Evolutionary conservation across 1,140 invertebrate species (phyloP).

Genomic region (Phortica variegata): DNA sequence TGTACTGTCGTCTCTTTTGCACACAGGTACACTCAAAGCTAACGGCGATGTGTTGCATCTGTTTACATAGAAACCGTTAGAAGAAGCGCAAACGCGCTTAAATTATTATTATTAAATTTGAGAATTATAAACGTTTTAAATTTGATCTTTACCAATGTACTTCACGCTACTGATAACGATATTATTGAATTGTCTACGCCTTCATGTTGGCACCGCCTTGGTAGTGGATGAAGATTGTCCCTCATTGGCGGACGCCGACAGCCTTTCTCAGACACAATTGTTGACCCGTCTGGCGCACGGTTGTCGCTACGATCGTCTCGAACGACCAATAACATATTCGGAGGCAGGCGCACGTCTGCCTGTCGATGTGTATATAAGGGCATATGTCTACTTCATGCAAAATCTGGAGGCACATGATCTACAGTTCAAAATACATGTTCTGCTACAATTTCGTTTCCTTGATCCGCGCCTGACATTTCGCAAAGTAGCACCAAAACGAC

Average conservation of each 20-base stretch:
- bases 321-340: constrained; percentile 62
- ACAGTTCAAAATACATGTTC: constrained; percentile 79
- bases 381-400: constrained; percentile 75
- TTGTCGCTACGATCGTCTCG: constrained; percentile 74
- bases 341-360: constrained; percentile 56
- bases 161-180: constrained; percentile 22
- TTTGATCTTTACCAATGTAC: too few relatives aligned
- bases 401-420: constrained; percentile 75
- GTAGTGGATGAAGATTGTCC: constrained; percentile 58
- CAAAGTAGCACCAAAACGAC: constrained; percentile 65
- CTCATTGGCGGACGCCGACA: constrained; percentile 60
- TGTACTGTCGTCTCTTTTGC: too few relatives aligned
- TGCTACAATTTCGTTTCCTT: constrained; percentile 74
- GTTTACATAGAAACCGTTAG: too few relatives aligned
- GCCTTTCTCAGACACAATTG: constrained; percentile 71
- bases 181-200: constrained; percentile 23
- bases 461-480: constrained; percentile 69
- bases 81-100: too few relatives aligned
- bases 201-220: neutral
- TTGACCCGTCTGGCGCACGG: constrained; percentile 67
- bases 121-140: too few relatives aligned
- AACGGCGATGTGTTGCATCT: too few relatives aligned
- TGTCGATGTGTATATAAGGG: constrained; percentile 66
- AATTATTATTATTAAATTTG: too few relatives aligned
- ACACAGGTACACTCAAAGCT: too few relatives aligned